These are phyloP conservation scores for Cordilura impudica DNA, from an alignment of 2,888 invertebrate species.

Conservation along the genomic window DNA sequence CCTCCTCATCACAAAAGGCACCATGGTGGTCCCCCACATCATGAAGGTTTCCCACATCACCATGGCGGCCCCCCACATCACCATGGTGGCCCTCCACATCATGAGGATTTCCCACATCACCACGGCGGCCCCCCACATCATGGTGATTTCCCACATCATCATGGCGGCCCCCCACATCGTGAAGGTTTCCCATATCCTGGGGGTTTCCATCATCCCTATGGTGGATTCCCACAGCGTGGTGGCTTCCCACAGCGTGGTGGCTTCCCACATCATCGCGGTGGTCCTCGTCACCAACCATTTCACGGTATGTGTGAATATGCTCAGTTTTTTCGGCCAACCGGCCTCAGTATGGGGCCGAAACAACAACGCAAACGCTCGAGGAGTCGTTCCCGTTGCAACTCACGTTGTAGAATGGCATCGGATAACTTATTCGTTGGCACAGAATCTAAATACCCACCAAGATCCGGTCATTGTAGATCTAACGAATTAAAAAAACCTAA, in stretches of 20 bases:
- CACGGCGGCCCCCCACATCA: not conserved
- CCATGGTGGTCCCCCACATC: not conserved
- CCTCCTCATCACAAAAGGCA: constrained; percentile 18
- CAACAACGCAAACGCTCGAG: constrained; percentile 1
- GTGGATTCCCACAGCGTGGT: not conserved
- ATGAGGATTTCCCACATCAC: not conserved
- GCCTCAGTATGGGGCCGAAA: constrained; percentile 3
- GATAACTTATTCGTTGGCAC: not conserved
- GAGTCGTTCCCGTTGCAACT: constrained; percentile 37
- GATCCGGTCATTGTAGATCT: constrained; percentile 14
- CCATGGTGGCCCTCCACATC: not conserved
- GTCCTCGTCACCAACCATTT: not conserved
- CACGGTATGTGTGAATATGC: constrained; percentile 4
- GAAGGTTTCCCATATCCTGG: not conserved
- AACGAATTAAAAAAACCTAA: constrained; percentile 1
- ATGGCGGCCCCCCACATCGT: not conserved
- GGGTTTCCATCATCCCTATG: not conserved
- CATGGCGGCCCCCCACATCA: not conserved
- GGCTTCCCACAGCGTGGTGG: not conserved
- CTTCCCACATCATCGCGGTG: not conserved
- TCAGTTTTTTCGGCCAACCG: constrained; percentile 42
- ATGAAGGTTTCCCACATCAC: not conserved
- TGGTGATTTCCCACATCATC: not conserved
- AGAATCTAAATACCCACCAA: not conserved
- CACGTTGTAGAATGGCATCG: constrained; percentile 35